A percentile compares a stretch with the other conserved stretches of the same genome.
These are phyloP conservation scores for Acipenser oxyrinchus DNA, from an alignment of 2,797 vertebrate species.

Conservation along the genomic window DNA sequence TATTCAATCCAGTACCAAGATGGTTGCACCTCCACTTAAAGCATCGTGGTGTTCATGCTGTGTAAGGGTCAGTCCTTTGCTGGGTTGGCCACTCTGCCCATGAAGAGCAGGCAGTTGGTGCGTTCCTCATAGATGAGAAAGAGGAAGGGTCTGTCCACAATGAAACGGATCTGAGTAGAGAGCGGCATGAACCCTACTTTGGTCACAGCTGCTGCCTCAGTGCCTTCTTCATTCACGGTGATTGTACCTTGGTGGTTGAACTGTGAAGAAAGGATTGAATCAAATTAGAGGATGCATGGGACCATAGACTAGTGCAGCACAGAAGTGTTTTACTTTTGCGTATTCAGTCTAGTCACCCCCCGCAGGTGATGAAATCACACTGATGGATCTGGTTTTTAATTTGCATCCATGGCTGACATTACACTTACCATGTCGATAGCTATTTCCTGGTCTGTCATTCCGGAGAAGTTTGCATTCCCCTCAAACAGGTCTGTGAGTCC, in stretches of 20 bases:
- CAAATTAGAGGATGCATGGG: not conserved
- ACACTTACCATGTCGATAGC: slow-evolving; percentile 73
- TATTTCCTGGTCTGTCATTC: slow-evolving; percentile 75
- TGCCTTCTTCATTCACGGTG: slow-evolving; percentile 94
- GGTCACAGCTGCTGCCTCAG: slow-evolving; percentile 80
- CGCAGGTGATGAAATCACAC: not conserved
- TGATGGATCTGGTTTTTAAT: no score
- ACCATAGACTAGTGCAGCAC: no score
- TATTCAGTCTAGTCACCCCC: not conserved
- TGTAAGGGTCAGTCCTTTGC: slow-evolving; percentile 49
- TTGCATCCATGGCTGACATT: not conserved
- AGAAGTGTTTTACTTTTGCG: no score
- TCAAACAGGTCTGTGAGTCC: slow-evolving; percentile 76
- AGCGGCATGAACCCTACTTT: slow-evolving; percentile 90
- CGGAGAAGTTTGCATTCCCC: slow-evolving; percentile 68
- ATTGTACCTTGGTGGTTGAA: slow-evolving; percentile 91
- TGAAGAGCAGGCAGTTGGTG: slow-evolving; percentile 86
- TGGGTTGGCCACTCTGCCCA: slow-evolving; percentile 84
- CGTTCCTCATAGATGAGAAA: slow-evolving; percentile 93
- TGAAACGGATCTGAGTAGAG: slow-evolving; percentile 82
- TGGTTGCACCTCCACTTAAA: not conserved
- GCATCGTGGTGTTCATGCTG: not conserved
- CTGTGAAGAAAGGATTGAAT: slow-evolving; percentile 44
- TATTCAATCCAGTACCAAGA: not conserved
- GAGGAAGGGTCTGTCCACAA: slow-evolving; percentile 80